These are phyloP conservation scores for Nettapus auritus DNA, from an alignment of 2,113 vertebrate species.

Conservation along the genomic window DNA sequence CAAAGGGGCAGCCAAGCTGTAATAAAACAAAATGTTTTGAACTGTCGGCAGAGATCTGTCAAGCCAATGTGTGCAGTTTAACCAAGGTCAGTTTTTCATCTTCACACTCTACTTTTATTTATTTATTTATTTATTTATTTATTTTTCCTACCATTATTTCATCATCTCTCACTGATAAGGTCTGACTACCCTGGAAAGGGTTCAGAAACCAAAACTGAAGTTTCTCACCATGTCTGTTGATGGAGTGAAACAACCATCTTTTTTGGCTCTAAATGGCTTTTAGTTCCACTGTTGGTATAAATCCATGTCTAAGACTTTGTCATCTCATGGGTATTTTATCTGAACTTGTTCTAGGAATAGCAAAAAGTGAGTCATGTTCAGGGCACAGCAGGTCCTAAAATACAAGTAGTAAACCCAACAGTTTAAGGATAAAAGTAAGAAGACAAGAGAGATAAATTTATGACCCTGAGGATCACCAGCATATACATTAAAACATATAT, in stretches of 20 bases:
- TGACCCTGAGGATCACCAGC: neutral
- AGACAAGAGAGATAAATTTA: neutral
- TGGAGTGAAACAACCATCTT: neutral
- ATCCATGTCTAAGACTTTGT: neutral
- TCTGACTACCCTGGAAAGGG: neutral
- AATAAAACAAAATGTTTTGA: constrained; percentile 1
- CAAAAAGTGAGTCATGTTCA: neutral
- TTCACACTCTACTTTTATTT: neutral
- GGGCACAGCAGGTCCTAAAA: neutral
- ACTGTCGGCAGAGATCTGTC: neutral
- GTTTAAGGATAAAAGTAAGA: neutral
- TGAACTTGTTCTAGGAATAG: neutral
- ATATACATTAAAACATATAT: neutral
- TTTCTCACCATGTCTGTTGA: neutral
- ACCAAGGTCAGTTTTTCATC: neutral
- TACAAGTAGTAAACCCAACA: neutral
- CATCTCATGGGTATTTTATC: neutral
- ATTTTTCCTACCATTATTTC: neutral
- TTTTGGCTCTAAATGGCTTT: neutral
- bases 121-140: too few relatives aligned
- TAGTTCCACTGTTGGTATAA: neutral
- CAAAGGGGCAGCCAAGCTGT: neutral
- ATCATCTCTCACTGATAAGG: neutral
- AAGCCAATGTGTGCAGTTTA: neutral
- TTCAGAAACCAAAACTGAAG: neutral